Evolutionary conservation across 1,140 invertebrate species (phyloP), one percentile per base, ranked within the genome.

Genomic region (Solen grandis): DNA sequence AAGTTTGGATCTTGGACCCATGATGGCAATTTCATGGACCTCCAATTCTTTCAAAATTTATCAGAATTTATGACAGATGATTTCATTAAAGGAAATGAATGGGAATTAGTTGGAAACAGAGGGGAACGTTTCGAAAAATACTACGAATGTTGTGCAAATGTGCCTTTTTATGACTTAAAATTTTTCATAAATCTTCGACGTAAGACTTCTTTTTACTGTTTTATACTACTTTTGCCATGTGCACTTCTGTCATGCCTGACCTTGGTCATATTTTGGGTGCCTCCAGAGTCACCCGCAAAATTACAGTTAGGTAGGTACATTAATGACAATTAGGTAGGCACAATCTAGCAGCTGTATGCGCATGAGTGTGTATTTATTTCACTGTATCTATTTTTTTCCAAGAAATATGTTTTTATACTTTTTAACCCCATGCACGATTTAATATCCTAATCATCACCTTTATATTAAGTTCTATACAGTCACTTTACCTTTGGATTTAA

Each of bases 1-100:
- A 98, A 99, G 94, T 97, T 99, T 89, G 97, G 97, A 93, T 96
- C 95, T 95, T 97, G 97, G 97, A 98, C 97, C 27, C 98, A 98
- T 95, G 96, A 97, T 93, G 97, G 97, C 94, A 97, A 96, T 94
- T 97, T 98, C 95, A 69, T 85, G 57, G 81, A 84, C 52, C 25
- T 91, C 27, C 10, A 22, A 16, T 80, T 80, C 57, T 80, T 72
- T 55, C 14, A 36, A 14, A 35, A 14, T 0, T 8, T 41, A 36
- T 31, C 57, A 35, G 33, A 72, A n/a, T 73, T 80, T 54, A 72
- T 73, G 66, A 41, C 63, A 16, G 86, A 88, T 65, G 86, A 91
- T 74, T 92, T 89, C 66, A 85, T 91, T 10, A 19, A 75, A 38
- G 88, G 88, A 70, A 92, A 92, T 82, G 91, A 92, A 84, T 92